Percentiles rank a stretch among this genome's conserved stretches.
Conservation (phyloP, 2,888 invertebrate species). For the Creontiades dilutus region DNA sequence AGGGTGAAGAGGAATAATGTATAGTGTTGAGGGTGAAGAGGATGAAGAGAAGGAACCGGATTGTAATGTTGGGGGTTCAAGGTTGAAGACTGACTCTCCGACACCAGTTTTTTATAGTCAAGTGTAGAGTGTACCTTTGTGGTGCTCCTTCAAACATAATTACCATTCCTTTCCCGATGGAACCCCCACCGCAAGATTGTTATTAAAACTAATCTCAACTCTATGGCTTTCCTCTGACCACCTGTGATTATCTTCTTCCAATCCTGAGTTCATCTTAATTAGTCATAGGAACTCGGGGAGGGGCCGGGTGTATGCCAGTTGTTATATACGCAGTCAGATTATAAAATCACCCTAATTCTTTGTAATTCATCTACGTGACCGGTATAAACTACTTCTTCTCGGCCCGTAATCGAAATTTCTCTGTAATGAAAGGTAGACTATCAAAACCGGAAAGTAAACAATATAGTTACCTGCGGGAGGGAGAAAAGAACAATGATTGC, state of each 20-base stretch:
- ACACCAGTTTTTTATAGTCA: conserved; percentile 62
- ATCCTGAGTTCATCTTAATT: conserved; percentile 50
- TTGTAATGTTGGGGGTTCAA: conserved; percentile 67
- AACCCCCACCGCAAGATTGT: conserved; percentile 50
- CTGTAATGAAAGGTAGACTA: not conserved
- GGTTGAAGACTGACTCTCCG: conserved; percentile 52
- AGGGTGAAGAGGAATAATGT: conserved; percentile 37
- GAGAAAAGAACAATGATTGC: not conserved
- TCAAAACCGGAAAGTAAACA: not conserved
- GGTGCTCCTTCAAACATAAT: conserved; percentile 68
- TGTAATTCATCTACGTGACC: conserved; percentile 17
- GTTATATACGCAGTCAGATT: conserved; percentile 41
- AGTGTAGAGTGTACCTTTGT: conserved; percentile 57
- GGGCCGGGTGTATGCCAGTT: conserved; percentile 38
- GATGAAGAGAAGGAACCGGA: conserved; percentile 56
- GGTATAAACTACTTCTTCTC: not conserved
- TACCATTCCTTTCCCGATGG: conserved; percentile 52
- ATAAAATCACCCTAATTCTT: conserved; percentile 53
- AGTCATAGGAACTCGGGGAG: conserved; percentile 26
- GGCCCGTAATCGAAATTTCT: conserved; percentile 15
- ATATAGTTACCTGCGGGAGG: not conserved
- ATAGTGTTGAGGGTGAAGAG: conserved; percentile 12
- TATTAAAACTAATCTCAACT: conserved; percentile 68
- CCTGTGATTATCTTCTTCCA: conserved; percentile 63
- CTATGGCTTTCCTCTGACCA: conserved; percentile 57